Conservation (phyloP, 1,140 invertebrate genomes). For the Bombyx mandarina region DNA sequence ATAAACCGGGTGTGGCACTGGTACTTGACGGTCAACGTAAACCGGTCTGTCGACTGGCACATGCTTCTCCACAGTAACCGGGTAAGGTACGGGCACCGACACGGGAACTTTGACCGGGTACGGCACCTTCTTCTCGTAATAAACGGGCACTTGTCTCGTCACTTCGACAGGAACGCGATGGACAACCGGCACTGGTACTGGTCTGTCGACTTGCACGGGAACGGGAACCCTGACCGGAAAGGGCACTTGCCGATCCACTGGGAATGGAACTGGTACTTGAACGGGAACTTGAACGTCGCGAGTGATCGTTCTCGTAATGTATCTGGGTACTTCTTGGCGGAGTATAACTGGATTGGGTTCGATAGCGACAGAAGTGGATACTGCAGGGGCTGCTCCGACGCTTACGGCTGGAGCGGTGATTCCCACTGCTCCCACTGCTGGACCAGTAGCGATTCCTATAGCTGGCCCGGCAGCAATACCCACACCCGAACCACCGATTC, state of each 20-base stretch:
- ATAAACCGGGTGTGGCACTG: constrained; percentile 51
- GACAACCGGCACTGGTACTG: constrained; percentile 49
- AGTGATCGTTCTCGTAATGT: constrained; percentile 70
- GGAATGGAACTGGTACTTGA: constrained; percentile 73
- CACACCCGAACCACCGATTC: constrained; percentile 3
- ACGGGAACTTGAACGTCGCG: constrained; percentile 73
- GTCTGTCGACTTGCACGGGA: constrained; percentile 56
- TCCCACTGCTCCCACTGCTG: constrained; percentile 9
- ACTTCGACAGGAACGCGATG: constrained; percentile 64
- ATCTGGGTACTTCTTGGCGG: constrained; percentile 71
- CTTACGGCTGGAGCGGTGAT: constrained; percentile 4
- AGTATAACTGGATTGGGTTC: constrained; percentile 74
- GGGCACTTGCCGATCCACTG: constrained; percentile 52
- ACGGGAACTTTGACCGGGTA: constrained; percentile 55
- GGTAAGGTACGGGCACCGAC: constrained; percentile 50
- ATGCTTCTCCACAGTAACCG: constrained; percentile 55
- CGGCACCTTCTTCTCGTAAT: constrained; percentile 55
- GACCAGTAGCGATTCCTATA: constrained; percentile 11
- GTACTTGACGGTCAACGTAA: constrained; percentile 55
- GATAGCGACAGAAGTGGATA: constrained; percentile 60
- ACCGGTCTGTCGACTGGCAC: constrained; percentile 58
- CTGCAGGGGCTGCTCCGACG: constrained; percentile 8
- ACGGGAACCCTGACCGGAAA: constrained; percentile 69
- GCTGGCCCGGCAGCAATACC: constrained; percentile 13
- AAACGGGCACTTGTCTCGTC: constrained; percentile 74